Conservation (phyloP, 2,888 invertebrate species). For the Volucella inanis region DNA sequence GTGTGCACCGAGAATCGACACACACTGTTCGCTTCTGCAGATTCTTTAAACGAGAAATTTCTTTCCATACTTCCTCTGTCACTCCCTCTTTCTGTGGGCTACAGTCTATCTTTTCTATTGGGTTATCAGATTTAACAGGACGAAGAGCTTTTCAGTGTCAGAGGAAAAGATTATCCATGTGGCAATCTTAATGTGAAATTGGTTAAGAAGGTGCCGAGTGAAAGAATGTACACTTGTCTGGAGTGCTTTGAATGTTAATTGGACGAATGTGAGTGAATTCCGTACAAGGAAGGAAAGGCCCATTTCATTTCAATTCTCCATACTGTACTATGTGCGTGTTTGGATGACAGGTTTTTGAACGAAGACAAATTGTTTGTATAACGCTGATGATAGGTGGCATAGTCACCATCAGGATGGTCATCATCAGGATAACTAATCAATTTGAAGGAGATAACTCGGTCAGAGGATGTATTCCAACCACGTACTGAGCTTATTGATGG, state of each 20-base stretch:
- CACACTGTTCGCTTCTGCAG: conserved; percentile 39
- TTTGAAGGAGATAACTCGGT: too few species aligned
- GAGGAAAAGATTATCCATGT: conserved; percentile 58
- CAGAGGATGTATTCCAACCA: too few species aligned
- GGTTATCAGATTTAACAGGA: conserved; percentile 45
- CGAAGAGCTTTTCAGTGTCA: conserved; percentile 62
- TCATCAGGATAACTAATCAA: background rate
- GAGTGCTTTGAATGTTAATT: conserved; percentile 29
- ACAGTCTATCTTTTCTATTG: conserved; percentile 22
- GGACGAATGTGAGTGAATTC: background rate
- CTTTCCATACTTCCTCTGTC: conserved; percentile 6
- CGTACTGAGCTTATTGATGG: too few species aligned
- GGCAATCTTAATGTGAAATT: conserved; percentile 53
- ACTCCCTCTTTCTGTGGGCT: background rate
- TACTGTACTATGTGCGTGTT: background rate
- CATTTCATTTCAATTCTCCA: conserved; percentile 13
- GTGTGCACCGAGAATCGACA: conserved; percentile 52
- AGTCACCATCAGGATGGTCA: background rate
- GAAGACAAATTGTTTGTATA: conserved; percentile 33
- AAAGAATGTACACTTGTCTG: conserved; percentile 2
- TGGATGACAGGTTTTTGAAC: conserved; percentile 13
- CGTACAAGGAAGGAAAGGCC: background rate
- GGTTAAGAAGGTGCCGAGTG: conserved; percentile 33
- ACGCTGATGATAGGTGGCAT: background rate
- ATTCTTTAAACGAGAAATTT: conserved; percentile 12